phyloP scores from a whole-genome alignment of 2,797 vertebrate genomes.

The Enteromius radiatus region DNA sequence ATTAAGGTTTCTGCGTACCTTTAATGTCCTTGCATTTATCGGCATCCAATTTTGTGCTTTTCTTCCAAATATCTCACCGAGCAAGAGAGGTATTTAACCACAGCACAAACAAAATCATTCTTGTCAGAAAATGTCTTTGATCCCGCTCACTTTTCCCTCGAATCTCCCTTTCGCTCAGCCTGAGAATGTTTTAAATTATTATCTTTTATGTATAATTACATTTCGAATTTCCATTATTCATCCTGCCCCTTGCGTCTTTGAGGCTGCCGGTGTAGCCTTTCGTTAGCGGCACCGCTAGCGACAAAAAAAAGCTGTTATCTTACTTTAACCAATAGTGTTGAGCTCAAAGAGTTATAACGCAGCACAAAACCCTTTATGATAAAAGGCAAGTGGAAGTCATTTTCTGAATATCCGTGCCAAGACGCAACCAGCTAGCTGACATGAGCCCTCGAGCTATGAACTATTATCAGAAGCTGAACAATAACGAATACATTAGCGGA shows the following conservation, averaged over 20 bases:
- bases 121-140: slow-evolving; percentile 57
- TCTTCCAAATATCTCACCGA: neutral
- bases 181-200: slow-evolving; percentile 54
- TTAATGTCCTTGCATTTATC: neutral
- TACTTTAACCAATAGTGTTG: slow-evolving; percentile 1
- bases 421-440: neutral
- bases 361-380: slow-evolving; percentile 3
- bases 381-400: slow-evolving; percentile 33
- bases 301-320: slow-evolving; percentile 48
- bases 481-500: slow-evolving; percentile 38
- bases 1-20: slow-evolving; percentile 28
- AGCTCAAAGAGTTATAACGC: slow-evolving; percentile 40
- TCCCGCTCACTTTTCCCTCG: slow-evolving; percentile 12
- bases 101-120: neutral
- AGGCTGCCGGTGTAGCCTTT: slow-evolving; percentile 16
- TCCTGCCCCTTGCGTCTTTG: slow-evolving; percentile 36
- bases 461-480: slow-evolving; percentile 48
- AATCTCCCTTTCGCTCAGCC: slow-evolving; percentile 7
- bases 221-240: slow-evolving; percentile 39
- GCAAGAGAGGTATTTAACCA: slow-evolving; percentile 34
- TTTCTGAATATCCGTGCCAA: slow-evolving; percentile 13
- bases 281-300: slow-evolving; percentile 26
- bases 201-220: slow-evolving; percentile 51
- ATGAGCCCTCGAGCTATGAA: slow-evolving; percentile 33
- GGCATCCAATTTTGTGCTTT: slow-evolving; percentile 9